Percentiles rank a stretch among this genome's conserved stretches.
Evolutionary conservation across 1,140 invertebrate genomes (phyloP).

Genomic region (Calliopsis andreniformis): DNA sequence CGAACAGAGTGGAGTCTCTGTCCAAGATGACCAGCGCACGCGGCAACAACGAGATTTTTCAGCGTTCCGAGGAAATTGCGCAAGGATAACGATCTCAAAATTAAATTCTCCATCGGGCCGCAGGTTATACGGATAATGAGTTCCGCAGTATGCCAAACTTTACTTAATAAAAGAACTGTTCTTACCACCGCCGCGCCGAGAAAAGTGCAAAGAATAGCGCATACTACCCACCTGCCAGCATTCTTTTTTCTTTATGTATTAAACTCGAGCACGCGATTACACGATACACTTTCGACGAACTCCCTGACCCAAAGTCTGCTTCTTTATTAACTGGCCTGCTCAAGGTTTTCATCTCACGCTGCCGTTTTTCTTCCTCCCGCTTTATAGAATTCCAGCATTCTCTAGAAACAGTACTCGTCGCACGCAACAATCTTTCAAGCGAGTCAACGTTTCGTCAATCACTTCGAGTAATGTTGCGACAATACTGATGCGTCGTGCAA

Average conservation of each 20-base stretch:
- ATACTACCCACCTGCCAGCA: neutral
- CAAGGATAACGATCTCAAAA: conserved; percentile 45
- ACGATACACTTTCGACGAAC: neutral
- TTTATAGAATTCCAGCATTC: no score
- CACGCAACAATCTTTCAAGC: no score
- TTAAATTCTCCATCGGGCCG: conserved; percentile 36
- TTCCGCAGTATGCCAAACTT: conserved; percentile 10
- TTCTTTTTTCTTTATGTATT: conserved; percentile 19
- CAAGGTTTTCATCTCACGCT: neutral
- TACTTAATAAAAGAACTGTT: conserved; percentile 36
- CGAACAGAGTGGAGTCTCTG: no score
- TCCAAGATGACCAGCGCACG: neutral
- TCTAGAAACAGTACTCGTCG: no score
- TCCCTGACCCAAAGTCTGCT: neutral
- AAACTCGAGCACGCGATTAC: conserved; percentile 18
- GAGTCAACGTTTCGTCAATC: no score
- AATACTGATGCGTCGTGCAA: no score
- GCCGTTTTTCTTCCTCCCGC: no score
- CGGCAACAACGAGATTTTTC: conserved; percentile 33
- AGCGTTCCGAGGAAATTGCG: conserved; percentile 4
- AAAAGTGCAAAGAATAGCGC: neutral
- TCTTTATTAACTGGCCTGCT: neutral
- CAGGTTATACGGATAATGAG: conserved; percentile 27
- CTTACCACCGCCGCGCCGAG: neutral
- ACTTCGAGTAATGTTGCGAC: no score